phyloP scores from a whole-genome alignment of 2,797 vertebrate species.

The Malacoraja senta region DNA sequence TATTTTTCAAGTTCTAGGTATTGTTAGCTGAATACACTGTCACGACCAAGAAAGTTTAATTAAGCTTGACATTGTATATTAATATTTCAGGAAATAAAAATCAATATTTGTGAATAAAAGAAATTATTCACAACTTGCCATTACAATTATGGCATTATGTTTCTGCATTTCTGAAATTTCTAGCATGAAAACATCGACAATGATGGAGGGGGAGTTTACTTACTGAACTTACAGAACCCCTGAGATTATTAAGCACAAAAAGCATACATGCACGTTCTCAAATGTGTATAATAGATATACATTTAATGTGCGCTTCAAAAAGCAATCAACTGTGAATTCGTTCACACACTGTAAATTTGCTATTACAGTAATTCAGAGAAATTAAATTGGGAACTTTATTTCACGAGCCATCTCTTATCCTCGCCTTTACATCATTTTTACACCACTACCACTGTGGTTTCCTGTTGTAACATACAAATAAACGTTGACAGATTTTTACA shows the following conservation, averaged over 20 bases:
- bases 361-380: conserved; percentile 4
- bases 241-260: too few relatives aligned
- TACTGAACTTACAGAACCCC: too few relatives aligned
- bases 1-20: background rate
- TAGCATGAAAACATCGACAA: too few relatives aligned
- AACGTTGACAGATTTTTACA: conserved; percentile 1
- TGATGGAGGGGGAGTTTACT: too few relatives aligned
- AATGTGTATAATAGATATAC: too few relatives aligned
- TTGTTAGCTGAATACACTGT: background rate
- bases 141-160: background rate
- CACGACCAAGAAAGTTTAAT: background rate
- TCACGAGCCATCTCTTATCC: background rate
- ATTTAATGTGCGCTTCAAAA: too few relatives aligned
- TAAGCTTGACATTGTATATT: background rate
- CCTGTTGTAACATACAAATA: background rate
- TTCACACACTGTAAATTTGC: background rate
- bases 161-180: background rate
- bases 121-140: background rate
- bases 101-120: background rate
- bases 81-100: background rate
- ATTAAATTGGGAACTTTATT: background rate
- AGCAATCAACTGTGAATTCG: too few relatives aligned
- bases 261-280: too few relatives aligned
- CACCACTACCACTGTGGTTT: background rate
- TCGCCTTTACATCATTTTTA: background rate